Base-by-base conservation (phyloP, 2,888 invertebrate genomes). In the Tenthredo amoena region DNA sequence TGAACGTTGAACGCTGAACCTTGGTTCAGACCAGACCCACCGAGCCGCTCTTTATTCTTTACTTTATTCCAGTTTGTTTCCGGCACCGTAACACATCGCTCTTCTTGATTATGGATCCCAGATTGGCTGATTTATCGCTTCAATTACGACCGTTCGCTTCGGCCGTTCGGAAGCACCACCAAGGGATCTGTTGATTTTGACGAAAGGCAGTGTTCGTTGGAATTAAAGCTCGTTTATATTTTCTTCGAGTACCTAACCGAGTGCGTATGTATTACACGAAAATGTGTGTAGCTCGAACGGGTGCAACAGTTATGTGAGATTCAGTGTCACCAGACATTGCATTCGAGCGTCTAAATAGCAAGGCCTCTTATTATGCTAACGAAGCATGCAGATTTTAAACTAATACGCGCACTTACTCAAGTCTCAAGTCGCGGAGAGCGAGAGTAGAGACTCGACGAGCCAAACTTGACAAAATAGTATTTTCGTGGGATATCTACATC, bases 61-160 rank as follows among this genome's bases (percentile, higher is more conserved):
- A 84, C 87, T 87, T 62, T 88, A 88, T 89, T 89, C 89, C 87
- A 88, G 86, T 89, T 88, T 87, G 88, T 89, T 89, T 89, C 89
- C 89, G 88, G 84, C 86, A 34, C 43, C 83, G 21, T 68, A 83
- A 83, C 83, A 50, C 83, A 83, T 83, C 83, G 83, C 71, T 83
- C 83, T 81, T 81, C 68, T 83, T 83, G 83, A 83, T 83, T 65
- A 83, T 83, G 83, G 83, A 83, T 83, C 40, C 47, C 71, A 83
- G 83, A 83, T 83, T 68, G 83, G 68, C 34, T 83, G 68, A 83
- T 83, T 83, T 68, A 83, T 68, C 47, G 26, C 83, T 68, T 83
- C 83, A 83, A 83, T 83, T 83, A 83, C n/a, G 40, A 65, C 58
- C 62, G 21, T 58, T 65, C 21, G 81, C 37, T 9, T 15, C 6